These are phyloP conservation scores for Malaclemys terrapin DNA, from an alignment of 2,113 vertebrate genomes.

Conservation along the genomic window DNA sequence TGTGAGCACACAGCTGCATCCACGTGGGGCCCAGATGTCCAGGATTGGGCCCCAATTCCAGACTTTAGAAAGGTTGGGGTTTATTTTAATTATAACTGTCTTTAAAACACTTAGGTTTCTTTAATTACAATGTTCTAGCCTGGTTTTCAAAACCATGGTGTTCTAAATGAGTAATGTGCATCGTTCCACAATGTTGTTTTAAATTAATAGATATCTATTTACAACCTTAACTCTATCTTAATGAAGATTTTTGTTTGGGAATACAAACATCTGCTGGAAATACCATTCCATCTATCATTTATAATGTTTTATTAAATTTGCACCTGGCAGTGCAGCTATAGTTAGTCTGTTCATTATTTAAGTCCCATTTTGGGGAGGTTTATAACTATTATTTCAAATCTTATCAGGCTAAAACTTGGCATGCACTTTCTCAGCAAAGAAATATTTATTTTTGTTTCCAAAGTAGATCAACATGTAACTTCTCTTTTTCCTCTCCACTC, in stretches of 20 bases:
- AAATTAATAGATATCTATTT: conserved; percentile 76
- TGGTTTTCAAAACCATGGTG: background rate
- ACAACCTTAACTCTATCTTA: conserved; percentile 58
- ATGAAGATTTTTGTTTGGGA: conserved; percentile 75
- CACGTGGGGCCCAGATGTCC: background rate
- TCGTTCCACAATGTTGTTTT: conserved; percentile 53
- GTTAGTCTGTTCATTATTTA: conserved; percentile 77
- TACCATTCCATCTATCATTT: conserved; percentile 79
- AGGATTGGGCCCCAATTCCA: background rate
- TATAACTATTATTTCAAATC: conserved; percentile 68
- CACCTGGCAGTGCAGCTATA: conserved; percentile 78
- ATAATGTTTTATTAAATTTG: conserved; percentile 84
- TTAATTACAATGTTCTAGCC: conserved; percentile 29
- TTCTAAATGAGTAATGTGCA: conserved; percentile 54
- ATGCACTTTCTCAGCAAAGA: background rate
- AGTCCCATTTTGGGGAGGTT: conserved; percentile 63
- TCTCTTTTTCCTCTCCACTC: background rate
- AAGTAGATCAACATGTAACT: conserved; percentile 10
- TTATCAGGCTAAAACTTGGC: conserved; percentile 55
- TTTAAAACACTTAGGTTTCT: background rate
- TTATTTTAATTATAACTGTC: background rate
- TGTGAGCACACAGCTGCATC: background rate
- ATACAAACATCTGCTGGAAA: conserved; percentile 82
- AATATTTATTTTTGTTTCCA: conserved; percentile 40
- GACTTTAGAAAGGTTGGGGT: background rate